Conservation (phyloP, 2,797 vertebrate species). For the Danio kyathit region DNA sequence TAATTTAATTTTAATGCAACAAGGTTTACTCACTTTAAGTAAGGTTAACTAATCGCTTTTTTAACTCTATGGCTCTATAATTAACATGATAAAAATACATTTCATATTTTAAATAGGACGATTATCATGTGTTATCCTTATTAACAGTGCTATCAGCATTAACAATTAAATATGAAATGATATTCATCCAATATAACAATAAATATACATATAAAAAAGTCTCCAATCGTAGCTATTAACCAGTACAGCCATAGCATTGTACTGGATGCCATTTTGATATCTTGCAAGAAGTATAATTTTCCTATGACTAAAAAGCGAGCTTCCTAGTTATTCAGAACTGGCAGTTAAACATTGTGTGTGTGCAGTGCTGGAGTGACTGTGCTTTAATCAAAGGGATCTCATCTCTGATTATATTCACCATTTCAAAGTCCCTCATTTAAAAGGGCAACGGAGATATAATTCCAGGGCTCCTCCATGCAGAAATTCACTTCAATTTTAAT, state of each 20-base stretch:
- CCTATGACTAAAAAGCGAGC: not conserved
- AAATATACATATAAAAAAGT: not conserved
- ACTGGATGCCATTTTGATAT: too few relatives aligned
- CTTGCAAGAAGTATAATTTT: not conserved
- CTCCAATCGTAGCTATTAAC: not conserved
- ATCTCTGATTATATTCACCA: constrained; percentile 50
- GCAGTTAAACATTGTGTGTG: not conserved
- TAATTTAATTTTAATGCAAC: too few relatives aligned
- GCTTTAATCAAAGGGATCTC: constrained; percentile 53
- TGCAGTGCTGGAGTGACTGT: constrained; percentile 43
- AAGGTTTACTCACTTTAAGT: too few relatives aligned
- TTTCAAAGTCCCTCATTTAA: constrained; percentile 56
- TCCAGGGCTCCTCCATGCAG: constrained; percentile 14
- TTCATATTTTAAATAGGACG: too few relatives aligned
- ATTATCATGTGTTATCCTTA: too few relatives aligned
- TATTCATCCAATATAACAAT: not conserved
- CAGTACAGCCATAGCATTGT: not conserved
- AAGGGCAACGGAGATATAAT: constrained; percentile 30
- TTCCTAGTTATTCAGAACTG: not conserved
- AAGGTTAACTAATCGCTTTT: too few relatives aligned
- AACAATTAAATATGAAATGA: not conserved
- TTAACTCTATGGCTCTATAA: too few relatives aligned
- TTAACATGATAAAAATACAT: too few relatives aligned
- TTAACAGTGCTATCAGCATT: not conserved
- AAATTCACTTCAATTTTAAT: constrained; percentile 37